phyloP scores from a whole-genome alignment of 2,113 vertebrate species.

The Pristiophorus japonicus region DNA sequence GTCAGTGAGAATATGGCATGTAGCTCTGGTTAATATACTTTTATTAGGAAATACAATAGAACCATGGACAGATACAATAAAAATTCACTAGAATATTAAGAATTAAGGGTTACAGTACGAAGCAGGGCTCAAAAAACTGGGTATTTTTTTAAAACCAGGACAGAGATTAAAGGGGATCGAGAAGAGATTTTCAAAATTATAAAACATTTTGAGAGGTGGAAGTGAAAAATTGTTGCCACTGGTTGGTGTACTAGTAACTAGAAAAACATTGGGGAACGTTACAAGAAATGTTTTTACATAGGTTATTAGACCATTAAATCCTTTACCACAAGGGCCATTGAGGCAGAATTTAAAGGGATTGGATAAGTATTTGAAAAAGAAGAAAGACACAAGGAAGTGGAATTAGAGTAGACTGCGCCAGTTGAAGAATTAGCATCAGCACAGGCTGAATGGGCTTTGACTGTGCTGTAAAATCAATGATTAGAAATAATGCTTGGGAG shows the following conservation, averaged over 20 bases:
- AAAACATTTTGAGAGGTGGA: too few species aligned
- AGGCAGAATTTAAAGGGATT: too few species aligned
- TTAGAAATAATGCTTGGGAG: background rate
- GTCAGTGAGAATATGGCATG: background rate
- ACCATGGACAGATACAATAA: background rate
- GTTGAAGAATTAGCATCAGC: background rate
- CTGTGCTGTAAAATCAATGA: too few species aligned
- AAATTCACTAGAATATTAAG: background rate
- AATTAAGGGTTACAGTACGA: background rate
- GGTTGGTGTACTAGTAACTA: background rate
- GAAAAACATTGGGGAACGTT: background rate
- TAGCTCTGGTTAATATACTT: background rate
- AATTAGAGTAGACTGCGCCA: background rate
- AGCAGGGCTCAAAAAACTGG: background rate
- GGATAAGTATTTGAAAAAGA: too few species aligned
- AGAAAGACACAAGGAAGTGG: too few species aligned
- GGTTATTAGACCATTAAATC: background rate
- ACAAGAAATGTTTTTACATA: background rate
- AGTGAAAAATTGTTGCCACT: background rate
- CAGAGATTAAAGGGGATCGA: background rate
- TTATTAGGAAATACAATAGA: background rate
- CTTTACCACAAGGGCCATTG: background rate
- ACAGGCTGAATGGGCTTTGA: background rate
- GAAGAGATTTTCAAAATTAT: background rate
- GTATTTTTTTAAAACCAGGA: background rate